Percentiles rank a stretch among this genome's conserved stretches.
Evolutionary conservation across 92 coral and sea anemone genomes (phyloP).

Genomic region (Phenganax stokvisi): DNA sequence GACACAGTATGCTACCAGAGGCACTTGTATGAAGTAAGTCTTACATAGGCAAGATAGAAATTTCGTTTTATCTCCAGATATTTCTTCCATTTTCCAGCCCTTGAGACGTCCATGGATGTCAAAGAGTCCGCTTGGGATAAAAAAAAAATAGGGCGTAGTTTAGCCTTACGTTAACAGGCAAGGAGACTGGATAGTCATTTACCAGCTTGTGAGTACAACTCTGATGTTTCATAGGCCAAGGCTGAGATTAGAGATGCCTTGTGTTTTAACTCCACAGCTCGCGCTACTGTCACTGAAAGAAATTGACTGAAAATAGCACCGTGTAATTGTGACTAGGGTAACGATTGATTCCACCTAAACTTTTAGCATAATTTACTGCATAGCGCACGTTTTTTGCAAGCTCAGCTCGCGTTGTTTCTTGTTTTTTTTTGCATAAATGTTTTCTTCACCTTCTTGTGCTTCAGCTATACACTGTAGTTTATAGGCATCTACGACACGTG

Average conservation of each 20-base stretch:
- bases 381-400: no score
- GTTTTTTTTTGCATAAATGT: not conserved
- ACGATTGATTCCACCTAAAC: no score
- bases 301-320: not conserved
- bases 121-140: conserved; percentile 64
- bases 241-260: conserved; percentile 85
- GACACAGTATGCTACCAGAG: not conserved
- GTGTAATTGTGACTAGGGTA: not conserved
- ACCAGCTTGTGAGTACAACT: conserved; percentile 88
- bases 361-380: no score
- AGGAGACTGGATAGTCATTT: not conserved
- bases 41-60: conserved; percentile 82
- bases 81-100: conserved; percentile 97
- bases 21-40: not conserved
- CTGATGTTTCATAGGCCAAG: conserved; percentile 82
- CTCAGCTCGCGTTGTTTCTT: no score
- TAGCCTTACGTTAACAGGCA: not conserved
- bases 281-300: conserved; percentile 83
- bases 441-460: conserved; percentile 79
- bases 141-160: not conserved
- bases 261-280: conserved; percentile 95
- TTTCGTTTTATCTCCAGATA: conserved; percentile 89
- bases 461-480: conserved; percentile 98
- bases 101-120: conserved; percentile 72
- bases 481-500: conserved; percentile 80